phyloP scores from a whole-genome alignment of 2,888 invertebrate species.

The Metalampra italica region DNA sequence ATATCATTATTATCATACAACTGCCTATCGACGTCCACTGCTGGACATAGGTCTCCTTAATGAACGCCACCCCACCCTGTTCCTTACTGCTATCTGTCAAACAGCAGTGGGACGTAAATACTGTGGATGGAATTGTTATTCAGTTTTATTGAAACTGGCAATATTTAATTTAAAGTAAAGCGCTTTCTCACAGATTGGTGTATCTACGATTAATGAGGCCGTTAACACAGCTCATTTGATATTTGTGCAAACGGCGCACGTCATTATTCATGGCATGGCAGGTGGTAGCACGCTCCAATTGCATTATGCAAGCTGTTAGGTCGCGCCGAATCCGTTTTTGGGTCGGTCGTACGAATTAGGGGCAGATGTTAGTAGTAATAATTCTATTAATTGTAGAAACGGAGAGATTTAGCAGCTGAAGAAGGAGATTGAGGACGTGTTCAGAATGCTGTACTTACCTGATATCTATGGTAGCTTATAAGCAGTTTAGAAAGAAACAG shows the following conservation, averaged over 20 bases:
- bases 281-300: conserved; percentile 61
- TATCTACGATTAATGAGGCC: conserved; percentile 3
- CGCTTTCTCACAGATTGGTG: not conserved
- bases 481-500: too few relatives aligned
- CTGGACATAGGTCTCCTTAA: too few relatives aligned
- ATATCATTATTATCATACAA: too few relatives aligned
- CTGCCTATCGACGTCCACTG: too few relatives aligned
- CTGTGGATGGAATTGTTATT: too few relatives aligned
- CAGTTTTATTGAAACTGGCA: not conserved
- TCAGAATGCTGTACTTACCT: too few relatives aligned
- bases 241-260: conserved; percentile 33
- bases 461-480: too few relatives aligned
- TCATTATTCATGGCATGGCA: conserved; percentile 44
- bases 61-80: too few relatives aligned
- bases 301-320: conserved; percentile 56
- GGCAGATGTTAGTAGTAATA: conserved; percentile 23
- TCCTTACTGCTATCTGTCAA: too few relatives aligned
- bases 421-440: too few relatives aligned
- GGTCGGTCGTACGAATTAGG: conserved; percentile 52
- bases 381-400: not conserved
- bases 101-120: too few relatives aligned
- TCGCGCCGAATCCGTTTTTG: conserved; percentile 52
- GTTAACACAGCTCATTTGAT: conserved; percentile 31
- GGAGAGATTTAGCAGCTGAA: not conserved
- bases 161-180: not conserved